phyloP scores from a whole-genome alignment of 2,113 vertebrate genomes.

The Sakesphorus luctuosus region DNA sequence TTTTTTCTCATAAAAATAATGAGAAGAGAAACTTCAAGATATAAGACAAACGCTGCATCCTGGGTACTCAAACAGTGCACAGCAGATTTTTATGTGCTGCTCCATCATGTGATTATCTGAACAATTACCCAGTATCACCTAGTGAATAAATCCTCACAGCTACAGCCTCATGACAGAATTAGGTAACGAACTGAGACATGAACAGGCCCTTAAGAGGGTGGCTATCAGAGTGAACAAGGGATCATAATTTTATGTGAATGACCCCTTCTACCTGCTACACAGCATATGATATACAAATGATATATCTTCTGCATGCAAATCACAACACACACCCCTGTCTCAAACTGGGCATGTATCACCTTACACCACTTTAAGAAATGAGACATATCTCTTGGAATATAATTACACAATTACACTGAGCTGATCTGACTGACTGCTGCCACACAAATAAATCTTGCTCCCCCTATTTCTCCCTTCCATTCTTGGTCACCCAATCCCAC shows the following conservation, averaged over 20 bases:
- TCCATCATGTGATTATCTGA: background rate
- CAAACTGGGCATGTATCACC: background rate
- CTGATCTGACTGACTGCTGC: background rate
- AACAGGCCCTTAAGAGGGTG: background rate
- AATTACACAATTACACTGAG: background rate
- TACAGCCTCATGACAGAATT: background rate
- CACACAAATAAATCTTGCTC: background rate
- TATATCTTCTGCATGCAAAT: background rate
- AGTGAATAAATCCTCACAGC: background rate
- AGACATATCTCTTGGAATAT: background rate
- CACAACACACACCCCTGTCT: background rate
- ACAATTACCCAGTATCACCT: background rate
- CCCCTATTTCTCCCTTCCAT: background rate
- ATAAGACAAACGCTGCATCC: background rate
- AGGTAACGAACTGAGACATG: background rate
- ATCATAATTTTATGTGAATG: background rate
- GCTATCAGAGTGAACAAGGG: background rate
- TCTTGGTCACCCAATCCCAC: background rate
- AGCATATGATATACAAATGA: background rate
- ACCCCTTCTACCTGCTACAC: background rate
- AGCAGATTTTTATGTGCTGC: background rate
- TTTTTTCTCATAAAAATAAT: background rate
- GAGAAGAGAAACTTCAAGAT: background rate
- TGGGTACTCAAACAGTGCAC: accelerated
- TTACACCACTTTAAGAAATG: background rate